Evolutionary conservation across 2,888 invertebrate species (phyloP), one percentile per base, ranked within the genome.

Genomic region (Camponotus fellah): DNA sequence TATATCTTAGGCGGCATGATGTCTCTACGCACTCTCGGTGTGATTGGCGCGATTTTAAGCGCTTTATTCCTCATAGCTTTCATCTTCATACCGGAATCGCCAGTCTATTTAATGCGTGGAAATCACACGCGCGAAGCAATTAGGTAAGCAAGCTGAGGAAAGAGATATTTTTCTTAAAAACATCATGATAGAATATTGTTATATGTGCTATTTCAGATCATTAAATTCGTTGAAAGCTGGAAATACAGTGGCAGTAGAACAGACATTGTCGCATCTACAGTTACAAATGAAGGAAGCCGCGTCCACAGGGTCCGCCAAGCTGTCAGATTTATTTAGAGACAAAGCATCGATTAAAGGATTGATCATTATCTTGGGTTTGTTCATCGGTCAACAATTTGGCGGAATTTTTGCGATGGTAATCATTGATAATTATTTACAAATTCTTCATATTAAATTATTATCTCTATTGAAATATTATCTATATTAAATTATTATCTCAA

Each of bases 21-120:
- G 4, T 92, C 94, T 4, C 96, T 96, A 95, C 92, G 92, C 2
- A 85, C 92, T 8, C 93, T 96, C 66, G 95, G 96, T 9, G 87
- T 93, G 4, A 86, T 95, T 0, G 95, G 95, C 62, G 88, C 95
- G 2, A 34, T 95, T 0, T 77, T 95, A 3, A 95, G 95, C 0
- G 69, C 95, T 2, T 26, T 95, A 0, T 95, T 95, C 64, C 83
- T 95, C 6, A 85, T 94, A 2, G 82, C 93, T 0, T 95, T 96
- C 85, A 87, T 94, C n/a, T 95, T 94, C 72, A 86, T 96, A 85
- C 96, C 96, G 3, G 96, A 96, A 91, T 95, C 96, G 0, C 96
- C 96, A 0, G 93, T 95, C 37, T 95, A 94, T 69, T 91, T 95
- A n/a, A 86, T 95, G 40, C 92, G 93, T 10, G 88, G 90, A 53